Evolutionary conservation across 1,140 invertebrate species (phyloP).

Genomic region (Dysdera silvatica): DNA sequence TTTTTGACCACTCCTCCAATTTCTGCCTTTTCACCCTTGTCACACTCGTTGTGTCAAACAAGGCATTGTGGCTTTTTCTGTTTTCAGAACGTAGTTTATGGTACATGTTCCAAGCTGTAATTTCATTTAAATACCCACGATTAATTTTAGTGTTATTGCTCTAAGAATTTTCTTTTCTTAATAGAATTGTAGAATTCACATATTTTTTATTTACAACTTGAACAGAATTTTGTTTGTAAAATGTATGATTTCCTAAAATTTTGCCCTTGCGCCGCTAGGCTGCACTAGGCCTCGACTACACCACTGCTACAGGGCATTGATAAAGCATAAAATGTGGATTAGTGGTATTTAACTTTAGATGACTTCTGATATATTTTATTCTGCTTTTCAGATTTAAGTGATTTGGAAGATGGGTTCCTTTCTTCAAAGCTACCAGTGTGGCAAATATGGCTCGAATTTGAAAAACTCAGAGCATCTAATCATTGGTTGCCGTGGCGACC

Average conservation of each 20-base stretch:
- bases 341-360: not conserved
- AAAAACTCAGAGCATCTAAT: constrained; percentile 40
- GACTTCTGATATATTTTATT: not conserved
- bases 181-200: no score
- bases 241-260: not conserved
- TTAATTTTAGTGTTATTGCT: no score
- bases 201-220: no score
- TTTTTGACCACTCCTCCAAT: no score
- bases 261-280: not conserved
- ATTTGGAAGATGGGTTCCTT: constrained; percentile 35
- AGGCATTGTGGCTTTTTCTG: no score
- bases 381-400: constrained; percentile 33
- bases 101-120: no score
- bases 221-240: not conserved
- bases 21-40: no score
- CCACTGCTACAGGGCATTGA: not conserved
- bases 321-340: not conserved
- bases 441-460: constrained; percentile 45
- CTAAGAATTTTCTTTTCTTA: no score
- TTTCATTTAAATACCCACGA: no score
- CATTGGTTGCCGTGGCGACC: constrained; percentile 48
- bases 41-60: no score
- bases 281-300: not conserved
- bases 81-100: no score
- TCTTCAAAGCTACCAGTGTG: constrained; percentile 32